Conservation (phyloP, 2,797 vertebrate species). For the Sebastes oblongus region DNA sequence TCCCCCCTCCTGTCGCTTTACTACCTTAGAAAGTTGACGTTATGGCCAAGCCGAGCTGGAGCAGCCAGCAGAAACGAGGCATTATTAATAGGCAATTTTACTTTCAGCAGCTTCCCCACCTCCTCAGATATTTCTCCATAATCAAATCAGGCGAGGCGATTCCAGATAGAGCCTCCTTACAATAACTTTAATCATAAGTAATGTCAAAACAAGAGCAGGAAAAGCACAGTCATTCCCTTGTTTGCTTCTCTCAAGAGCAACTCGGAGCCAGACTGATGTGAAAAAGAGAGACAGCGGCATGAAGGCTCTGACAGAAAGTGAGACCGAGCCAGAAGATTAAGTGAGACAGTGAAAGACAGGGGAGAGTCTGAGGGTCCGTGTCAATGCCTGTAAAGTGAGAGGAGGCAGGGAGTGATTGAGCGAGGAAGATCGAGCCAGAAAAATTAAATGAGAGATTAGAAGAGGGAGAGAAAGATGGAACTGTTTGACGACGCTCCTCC, state of each 20-base stretch:
- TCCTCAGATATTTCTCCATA: conserved; percentile 4
- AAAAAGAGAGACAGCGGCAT: not conserved
- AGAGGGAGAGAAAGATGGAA: conserved; percentile 25
- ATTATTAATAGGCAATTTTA: conserved; percentile 50
- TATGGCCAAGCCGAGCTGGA: conserved; percentile 25
- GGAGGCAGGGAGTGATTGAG: conserved; percentile 14
- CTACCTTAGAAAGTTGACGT: conserved; percentile 16
- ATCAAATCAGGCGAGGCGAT: conserved; percentile 23
- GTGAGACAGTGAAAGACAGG: not conserved
- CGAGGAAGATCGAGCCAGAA: conserved; percentile 12
- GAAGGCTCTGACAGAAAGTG: not conserved
- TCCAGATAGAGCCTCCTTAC: not conserved
- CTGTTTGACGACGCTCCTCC: conserved; percentile 35
- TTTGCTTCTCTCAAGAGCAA: conserved; percentile 6
- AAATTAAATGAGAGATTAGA: conserved; percentile 44
- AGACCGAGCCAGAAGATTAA: conserved; percentile 24
- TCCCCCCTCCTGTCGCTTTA: conserved; percentile 16
- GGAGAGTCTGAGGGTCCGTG: not conserved
- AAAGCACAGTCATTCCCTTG: not conserved
- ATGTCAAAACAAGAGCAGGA: conserved; percentile 12
- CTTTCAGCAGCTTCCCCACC: conserved; percentile 15
- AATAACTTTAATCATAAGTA: conserved; percentile 25
- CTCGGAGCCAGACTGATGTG: conserved; percentile 12
- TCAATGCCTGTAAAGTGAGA: conserved; percentile 18
- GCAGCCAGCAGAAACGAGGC: conserved; percentile 36